These are phyloP conservation scores for Trissolcus brochymenae DNA, from an alignment of 2,888 invertebrate species.

Conservation along the genomic window DNA sequence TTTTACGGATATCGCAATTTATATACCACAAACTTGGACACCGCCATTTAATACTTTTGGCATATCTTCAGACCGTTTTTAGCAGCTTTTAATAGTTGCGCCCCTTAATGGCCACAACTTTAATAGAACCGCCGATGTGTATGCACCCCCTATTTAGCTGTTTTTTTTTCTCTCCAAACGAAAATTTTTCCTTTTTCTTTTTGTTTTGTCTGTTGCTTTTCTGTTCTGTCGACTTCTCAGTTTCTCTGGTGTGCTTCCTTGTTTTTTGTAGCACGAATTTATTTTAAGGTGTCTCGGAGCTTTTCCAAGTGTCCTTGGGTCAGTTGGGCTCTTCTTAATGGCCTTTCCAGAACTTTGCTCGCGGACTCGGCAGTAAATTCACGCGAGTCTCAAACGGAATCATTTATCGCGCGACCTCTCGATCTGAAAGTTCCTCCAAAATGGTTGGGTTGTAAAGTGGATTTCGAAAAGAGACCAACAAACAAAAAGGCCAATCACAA, in stretches of 20 bases:
- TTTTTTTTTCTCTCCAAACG: constrained; percentile 1
- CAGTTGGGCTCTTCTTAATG: constrained; percentile 12
- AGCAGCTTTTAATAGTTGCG: constrained; percentile 47
- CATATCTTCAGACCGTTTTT: constrained; percentile 40
- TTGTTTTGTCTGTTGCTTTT: constrained; percentile 5
- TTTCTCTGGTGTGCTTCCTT: constrained; percentile 6
- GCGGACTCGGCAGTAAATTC: constrained; percentile 13
- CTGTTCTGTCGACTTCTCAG: constrained; percentile 2
- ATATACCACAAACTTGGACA: constrained; percentile 42
- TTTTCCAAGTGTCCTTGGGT: constrained; percentile 50
- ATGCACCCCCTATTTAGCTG: background rate
- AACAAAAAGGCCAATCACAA: no score
- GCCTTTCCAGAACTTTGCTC: constrained; percentile 27
- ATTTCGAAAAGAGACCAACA: no score
- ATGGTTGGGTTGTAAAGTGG: background rate
- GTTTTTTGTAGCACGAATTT: constrained; percentile 40
- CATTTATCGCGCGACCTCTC: constrained; percentile 5
- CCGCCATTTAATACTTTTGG: constrained; percentile 43
- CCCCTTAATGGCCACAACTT: constrained; percentile 40
- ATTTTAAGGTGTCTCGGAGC: constrained; percentile 46
- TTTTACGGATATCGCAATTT: constrained; percentile 55
- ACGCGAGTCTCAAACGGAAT: constrained; percentile 22
- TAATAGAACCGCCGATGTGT: constrained; percentile 29
- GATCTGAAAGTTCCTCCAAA: constrained; percentile 5
- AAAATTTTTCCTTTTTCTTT: background rate